Percentiles rank a stretch among this genome's conserved stretches.
phyloP scores from a whole-genome alignment of 1,140 invertebrate genomes.

The Cephus cinctus region DNA sequence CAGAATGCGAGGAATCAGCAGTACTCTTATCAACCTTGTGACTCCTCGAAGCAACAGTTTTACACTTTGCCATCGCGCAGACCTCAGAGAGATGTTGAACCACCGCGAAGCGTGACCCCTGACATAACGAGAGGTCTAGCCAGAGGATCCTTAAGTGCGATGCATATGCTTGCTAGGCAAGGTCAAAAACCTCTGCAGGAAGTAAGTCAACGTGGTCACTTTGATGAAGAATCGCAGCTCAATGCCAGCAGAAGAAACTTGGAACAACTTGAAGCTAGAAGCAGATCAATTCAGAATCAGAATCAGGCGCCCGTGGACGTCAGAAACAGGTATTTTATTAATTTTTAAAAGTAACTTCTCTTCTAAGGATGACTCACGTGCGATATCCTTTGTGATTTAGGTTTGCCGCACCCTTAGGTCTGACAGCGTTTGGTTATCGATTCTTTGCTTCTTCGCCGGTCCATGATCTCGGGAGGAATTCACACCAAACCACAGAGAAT shows the following conservation, averaged over 20 bases:
- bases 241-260: constrained; percentile 8
- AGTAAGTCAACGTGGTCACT: background rate
- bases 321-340: constrained; percentile 50
- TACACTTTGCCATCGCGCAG: constrained; percentile 46
- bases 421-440: constrained; percentile 47
- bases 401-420: constrained; percentile 40
- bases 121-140: constrained; percentile 58
- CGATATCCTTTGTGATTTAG: constrained; percentile 19
- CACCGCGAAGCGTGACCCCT: constrained; percentile 59
- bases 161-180: constrained; percentile 42
- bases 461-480: constrained; percentile 27
- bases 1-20: constrained; percentile 33
- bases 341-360: too few species aligned
- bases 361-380: background rate
- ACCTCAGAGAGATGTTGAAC: constrained; percentile 43
- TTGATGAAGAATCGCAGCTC: too few species aligned
- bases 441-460: constrained; percentile 45
- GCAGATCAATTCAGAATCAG: constrained; percentile 25
- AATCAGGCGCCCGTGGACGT: constrained; percentile 32
- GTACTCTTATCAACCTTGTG: constrained; percentile 15
- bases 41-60: constrained; percentile 36
- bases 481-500: constrained; percentile 18
- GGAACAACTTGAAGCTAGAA: constrained; percentile 17
- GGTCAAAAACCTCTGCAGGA: constrained; percentile 26
- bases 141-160: constrained; percentile 35